Conservation (phyloP, 1,140 invertebrate species). For the Drosophila ohnishii region DNA sequence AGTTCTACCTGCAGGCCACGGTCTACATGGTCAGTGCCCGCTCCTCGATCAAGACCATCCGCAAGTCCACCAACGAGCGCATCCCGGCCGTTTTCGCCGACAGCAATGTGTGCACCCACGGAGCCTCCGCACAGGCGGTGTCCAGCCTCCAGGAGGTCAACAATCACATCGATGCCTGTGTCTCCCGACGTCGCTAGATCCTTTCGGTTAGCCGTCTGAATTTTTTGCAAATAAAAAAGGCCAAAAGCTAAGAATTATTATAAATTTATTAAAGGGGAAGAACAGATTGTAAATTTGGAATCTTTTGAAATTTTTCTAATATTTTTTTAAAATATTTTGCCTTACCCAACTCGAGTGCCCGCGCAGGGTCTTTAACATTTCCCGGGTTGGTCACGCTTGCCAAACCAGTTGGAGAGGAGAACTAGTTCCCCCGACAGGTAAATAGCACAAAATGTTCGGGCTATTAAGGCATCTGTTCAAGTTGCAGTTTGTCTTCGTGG, state of each 20-base stretch:
- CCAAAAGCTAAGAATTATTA: no score
- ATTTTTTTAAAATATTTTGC: no score
- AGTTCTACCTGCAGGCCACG: constrained; percentile 49
- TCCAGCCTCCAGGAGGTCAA: constrained; percentile 49
- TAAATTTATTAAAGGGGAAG: neutral
- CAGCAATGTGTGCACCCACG: constrained; percentile 67
- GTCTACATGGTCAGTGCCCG: constrained; percentile 58
- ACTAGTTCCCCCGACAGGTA: constrained; percentile 3
- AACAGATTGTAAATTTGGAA: neutral
- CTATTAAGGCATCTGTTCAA: constrained; percentile 62
- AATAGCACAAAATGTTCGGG: constrained; percentile 53
- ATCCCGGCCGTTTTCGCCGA: constrained; percentile 65
- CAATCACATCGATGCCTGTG: constrained; percentile 56
- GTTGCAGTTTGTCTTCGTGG: constrained; percentile 60
- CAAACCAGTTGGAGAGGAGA: neutral
- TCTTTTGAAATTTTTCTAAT: neutral
- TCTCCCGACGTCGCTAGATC: constrained; percentile 33
- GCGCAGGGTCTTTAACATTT: neutral
- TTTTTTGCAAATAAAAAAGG: constrained; percentile 21
- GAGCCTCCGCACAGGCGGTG: constrained; percentile 53
- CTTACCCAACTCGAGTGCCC: no score
- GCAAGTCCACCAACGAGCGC: constrained; percentile 54
- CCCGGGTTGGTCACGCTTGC: neutral
- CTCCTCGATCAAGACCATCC: constrained; percentile 68
- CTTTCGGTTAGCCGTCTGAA: neutral